Conservation (phyloP, 2,888 invertebrate species). For the Amaurobius ferox region DNA sequence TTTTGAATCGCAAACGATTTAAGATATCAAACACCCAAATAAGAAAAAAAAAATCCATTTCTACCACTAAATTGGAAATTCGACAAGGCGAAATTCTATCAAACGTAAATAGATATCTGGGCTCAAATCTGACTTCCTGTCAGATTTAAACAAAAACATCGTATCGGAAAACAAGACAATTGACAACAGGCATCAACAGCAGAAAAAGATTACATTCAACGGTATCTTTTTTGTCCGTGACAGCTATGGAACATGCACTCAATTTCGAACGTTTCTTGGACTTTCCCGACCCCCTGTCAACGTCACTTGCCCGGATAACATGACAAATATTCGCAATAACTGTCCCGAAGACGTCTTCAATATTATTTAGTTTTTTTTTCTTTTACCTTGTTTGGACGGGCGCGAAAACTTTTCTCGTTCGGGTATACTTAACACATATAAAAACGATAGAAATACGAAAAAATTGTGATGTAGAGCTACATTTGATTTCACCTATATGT, state of each 20-base stretch:
- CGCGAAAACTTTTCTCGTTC: no score
- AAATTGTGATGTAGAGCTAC: no score
- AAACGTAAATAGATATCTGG: neutral
- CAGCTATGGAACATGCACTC: neutral
- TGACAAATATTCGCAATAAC: slow-evolving; percentile 62
- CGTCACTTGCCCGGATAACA: slow-evolving; percentile 64
- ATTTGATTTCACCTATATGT: no score
- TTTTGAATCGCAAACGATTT: no score
- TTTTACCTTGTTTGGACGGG: neutral
- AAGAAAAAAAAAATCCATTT: neutral
- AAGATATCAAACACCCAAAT: neutral
- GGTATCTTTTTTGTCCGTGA: neutral
- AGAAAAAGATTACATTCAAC: neutral
- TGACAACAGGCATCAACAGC: neutral
- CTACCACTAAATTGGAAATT: neutral
- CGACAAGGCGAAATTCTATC: neutral
- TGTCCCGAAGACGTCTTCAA: slow-evolving; percentile 48
- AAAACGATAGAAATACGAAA: no score
- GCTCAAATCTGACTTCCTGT: neutral
- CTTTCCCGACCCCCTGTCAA: slow-evolving; percentile 43
- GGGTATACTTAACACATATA: no score
- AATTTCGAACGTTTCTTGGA: neutral
- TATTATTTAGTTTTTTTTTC: slow-evolving; percentile 42
- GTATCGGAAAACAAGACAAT: neutral
- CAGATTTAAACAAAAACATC: neutral